Base-by-base conservation (phyloP, 2,888 invertebrate species). In the Subacronicta megacephala region DNA sequence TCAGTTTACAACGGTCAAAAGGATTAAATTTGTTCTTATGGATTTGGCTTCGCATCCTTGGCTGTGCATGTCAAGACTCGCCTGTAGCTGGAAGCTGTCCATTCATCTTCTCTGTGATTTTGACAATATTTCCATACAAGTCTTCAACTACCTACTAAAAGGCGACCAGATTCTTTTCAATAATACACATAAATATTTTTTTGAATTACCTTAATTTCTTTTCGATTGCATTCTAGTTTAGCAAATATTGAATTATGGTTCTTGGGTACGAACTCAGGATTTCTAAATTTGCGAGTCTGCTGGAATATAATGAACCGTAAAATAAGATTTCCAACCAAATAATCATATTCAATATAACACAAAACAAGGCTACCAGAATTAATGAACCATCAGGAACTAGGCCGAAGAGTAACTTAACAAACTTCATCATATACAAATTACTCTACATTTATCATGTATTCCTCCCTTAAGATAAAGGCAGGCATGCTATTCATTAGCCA, bases 401-500 rank as follows among this genome's bases (percentile, higher is more conserved):
- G 61, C 56, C 65, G 41, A 58, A 37, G 20, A 33, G 31, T 40
- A 69, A 46, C 71, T 73, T 45, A 63, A 66, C 56, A 72, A 73
- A 73, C 62, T 72, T 66, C 56, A 77, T 76, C 66, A 65, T 70
- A 68, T 66, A 81, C 77, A 79, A 83, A 84, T 81, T 66, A 69
- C 68, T 62, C 58, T 47, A 65, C 74, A 81, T 89, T 77, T 75
- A 85, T 87, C 86, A 81, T 77, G 77, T 78, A 81, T 79, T 80
- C 76, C 76, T 78, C 82, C 82, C 75, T 75, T 60, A 78, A 77
- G 80, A 82, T 81, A 81, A 79, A 81, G 78, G 73, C 76, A 76
- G 26, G 26, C 26, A 65, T 77, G 76, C 71, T 80, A 84, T 89
- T 90, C 83, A 88, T 90, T 88, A 86, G 76, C 42, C 66, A 80